Evolutionary conservation across 2,797 vertebrate species (phyloP).

Genomic region (Trachurus trachurus): DNA sequence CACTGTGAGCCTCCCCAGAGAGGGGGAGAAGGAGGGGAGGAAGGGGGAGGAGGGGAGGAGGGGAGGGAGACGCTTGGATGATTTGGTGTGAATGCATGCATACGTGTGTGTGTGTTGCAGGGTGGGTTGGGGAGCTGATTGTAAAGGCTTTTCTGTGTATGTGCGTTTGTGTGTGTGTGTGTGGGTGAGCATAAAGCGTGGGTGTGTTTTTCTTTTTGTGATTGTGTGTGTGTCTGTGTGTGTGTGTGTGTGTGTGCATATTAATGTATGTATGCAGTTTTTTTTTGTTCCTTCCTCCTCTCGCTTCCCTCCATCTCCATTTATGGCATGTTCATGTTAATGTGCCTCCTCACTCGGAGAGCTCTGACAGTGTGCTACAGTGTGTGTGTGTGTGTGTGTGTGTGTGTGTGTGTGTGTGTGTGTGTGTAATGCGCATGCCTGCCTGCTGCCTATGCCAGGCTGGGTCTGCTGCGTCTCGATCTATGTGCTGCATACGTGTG

Average conservation of each 20-base stretch:
- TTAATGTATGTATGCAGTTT: conserved; percentile 72
- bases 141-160: conserved; percentile 28
- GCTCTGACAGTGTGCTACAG: conserved; percentile 61
- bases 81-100: conserved; percentile 74
- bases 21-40: conserved; percentile 34
- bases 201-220: conserved; percentile 44
- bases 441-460: conserved; percentile 37
- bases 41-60: neutral
- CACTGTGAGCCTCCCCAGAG: conserved; percentile 58
- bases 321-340: conserved; percentile 81
- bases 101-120: conserved; percentile 52
- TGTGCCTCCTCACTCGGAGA: conserved; percentile 72
- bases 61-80: conserved; percentile 51
- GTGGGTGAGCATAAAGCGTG: conserved; percentile 43
- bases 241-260: conserved; percentile 54
- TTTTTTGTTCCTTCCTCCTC: conserved; percentile 12
- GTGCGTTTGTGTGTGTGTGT: conserved; percentile 23
- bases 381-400: conserved; percentile 54
- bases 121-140: conserved; percentile 46
- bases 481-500: conserved; percentile 79
- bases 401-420: conserved; percentile 52
- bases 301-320: conserved; percentile 74
- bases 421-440: conserved; percentile 54
- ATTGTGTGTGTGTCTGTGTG: conserved; percentile 46
- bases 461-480: conserved; percentile 67